Evolutionary conservation across 2,113 vertebrate genomes (phyloP).

Genomic region (Plotosus lineatus): DNA sequence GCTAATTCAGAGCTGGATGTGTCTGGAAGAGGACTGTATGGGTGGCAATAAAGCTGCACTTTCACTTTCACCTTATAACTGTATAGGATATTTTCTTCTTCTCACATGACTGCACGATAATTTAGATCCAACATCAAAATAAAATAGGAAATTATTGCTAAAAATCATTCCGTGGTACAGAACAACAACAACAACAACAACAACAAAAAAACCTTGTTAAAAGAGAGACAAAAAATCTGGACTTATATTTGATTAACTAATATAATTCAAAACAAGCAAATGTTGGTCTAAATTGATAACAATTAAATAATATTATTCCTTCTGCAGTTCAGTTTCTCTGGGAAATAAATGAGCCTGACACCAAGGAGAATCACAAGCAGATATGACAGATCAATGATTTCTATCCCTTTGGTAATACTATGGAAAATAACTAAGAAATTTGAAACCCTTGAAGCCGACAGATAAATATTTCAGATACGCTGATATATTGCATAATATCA

Average conservation of each 20-base stretch:
- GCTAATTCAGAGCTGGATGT: constrained; percentile 45
- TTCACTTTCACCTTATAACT: constrained; percentile 13
- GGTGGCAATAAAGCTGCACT: not conserved
- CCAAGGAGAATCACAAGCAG: not conserved
- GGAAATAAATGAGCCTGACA: not conserved
- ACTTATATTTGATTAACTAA: not conserved
- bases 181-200: not conserved
- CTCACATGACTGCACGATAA: not conserved
- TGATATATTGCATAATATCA: not conserved
- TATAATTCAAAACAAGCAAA: constrained; percentile 1
- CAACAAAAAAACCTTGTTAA: not conserved
- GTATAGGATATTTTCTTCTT: not conserved
- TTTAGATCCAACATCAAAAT: not conserved
- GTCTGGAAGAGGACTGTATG: constrained; percentile 16
- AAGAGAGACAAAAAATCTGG: no score
- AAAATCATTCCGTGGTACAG: not conserved
- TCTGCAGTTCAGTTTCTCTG: not conserved
- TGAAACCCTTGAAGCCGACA: not conserved
- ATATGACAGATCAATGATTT: constrained; percentile 9
- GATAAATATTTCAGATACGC: not conserved
- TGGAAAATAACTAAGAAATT: not conserved
- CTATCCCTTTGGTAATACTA: not conserved
- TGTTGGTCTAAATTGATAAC: constrained; percentile 8
- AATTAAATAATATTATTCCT: constrained; percentile 27
- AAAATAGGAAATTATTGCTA: not conserved